A percentile compares a stretch with the other conserved stretches of the same genome.
These are phyloP conservation scores for Ptychodera flava DNA, from an alignment of 35 echinoderm and acorn worm species.

Conservation along the genomic window DNA sequence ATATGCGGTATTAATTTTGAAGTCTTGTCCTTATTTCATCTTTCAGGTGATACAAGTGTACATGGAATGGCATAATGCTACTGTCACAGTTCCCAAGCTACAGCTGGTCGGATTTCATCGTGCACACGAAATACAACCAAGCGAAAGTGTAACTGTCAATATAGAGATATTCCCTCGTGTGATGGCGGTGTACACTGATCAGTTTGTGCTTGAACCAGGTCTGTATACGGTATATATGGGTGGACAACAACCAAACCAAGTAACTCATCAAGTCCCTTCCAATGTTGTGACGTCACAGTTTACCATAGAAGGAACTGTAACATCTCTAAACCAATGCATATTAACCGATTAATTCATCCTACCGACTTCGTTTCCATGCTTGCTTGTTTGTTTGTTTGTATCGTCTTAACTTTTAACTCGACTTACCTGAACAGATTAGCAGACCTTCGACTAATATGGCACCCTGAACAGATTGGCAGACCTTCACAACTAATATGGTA, in stretches of 20 bases:
- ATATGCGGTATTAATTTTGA: background rate
- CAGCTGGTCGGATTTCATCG: slow-evolving; percentile 74
- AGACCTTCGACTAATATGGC: no score
- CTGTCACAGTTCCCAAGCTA: slow-evolving; percentile 35
- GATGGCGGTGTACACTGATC: slow-evolving; percentile 61
- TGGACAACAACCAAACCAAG: slow-evolving; percentile 79
- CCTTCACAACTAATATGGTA: no score
- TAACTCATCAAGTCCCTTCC: no score
- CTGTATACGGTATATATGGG: slow-evolving; percentile 55
- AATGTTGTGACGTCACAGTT: no score
- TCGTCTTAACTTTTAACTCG: no score
- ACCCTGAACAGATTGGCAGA: no score
- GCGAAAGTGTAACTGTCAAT: background rate
- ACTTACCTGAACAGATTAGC: no score
- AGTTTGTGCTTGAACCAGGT: slow-evolving; percentile 55
- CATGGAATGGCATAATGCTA: slow-evolving; percentile 53
- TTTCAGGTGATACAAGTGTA: slow-evolving; percentile 87
- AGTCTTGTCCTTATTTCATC: background rate
- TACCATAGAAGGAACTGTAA: no score
- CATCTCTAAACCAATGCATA: no score
- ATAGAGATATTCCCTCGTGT: slow-evolving; percentile 53
- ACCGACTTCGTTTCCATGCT: no score
- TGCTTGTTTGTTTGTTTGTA: no score
- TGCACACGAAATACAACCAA: slow-evolving; percentile 24
- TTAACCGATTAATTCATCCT: no score